Evolutionary conservation across 2,888 invertebrate species (phyloP), one percentile per base, ranked within the genome.

Genomic region (Colletes collaris): DNA sequence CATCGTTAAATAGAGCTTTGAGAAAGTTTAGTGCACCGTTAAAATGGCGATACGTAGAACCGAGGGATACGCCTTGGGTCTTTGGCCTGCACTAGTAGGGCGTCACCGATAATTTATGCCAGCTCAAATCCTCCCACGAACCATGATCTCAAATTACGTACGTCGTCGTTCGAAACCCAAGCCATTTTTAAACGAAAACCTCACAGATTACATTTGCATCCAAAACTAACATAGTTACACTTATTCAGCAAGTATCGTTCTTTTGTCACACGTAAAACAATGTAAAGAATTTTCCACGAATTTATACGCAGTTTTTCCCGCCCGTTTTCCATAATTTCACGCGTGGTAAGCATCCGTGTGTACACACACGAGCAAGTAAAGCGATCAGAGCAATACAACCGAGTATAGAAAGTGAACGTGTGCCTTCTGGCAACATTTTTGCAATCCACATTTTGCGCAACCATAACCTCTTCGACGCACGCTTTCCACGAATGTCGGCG

Each of bases 361-460:
- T 6, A 11, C 5, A 40, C 56, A 44, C 27, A 35, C 7, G 8
- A 4, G 19, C 50, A 11, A 63, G 3, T 44, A 5, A 13, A 58
- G 16, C 62, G 52, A 27, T 71, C n/a, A 19, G n/a, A 4, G 56
- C 13, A 58, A 53, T n/a, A 70, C 13, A 35, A 27, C 59, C 46
- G 49, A 19, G 11, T 52, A 3, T 70, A 71, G 82, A 82, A 82
- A 77, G 73, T 70, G 67, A 63, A 64, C n/a, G 69, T 69, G 19
- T 53, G 55, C 66, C 73, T 62, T 71, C 19, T 19, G 59, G 68
- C 53, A 65, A 76, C 13, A 81, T 79, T 81, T 81, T 85, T 79
- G 81, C 79, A 86, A 85, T 71, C 55, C 27, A 3, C 4, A 3
- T 35, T 74, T 85, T 81, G 56, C 79, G 81, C 50, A 85, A 86